phyloP scores from a whole-genome alignment of 2,888 invertebrate species.

The Mesorhabditis spiculigera region DNA sequence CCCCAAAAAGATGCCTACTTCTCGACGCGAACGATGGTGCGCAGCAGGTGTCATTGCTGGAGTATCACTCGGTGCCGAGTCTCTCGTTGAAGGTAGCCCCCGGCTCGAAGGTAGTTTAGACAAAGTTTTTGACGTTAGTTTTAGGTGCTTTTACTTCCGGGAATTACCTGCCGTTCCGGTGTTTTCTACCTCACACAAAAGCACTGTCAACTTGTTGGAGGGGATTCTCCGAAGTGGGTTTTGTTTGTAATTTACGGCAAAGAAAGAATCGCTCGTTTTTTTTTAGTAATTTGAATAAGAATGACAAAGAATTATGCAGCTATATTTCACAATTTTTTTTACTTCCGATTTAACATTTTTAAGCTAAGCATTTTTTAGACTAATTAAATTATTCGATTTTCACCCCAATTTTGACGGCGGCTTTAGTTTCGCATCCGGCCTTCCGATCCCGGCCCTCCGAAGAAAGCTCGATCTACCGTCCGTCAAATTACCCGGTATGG shows the following conservation, averaged over 20 bases:
- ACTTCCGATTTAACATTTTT: too few species aligned
- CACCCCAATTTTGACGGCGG: too few species aligned
- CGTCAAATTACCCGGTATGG: too few species aligned
- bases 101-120: not conserved
- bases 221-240: not conserved
- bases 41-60: not conserved
- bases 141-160: not conserved
- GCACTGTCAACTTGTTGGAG: not conserved
- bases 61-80: not conserved
- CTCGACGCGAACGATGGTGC: conserved; percentile 3
- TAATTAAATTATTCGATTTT: too few species aligned
- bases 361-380: too few species aligned
- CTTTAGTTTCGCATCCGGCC: too few species aligned
- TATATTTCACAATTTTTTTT: too few species aligned
- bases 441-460: too few species aligned
- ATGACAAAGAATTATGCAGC: too few species aligned
- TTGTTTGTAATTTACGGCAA: not conserved
- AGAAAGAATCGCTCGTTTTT: too few species aligned
- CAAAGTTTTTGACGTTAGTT: not conserved
- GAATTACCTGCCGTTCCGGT: not conserved
- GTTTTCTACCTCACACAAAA: not conserved
- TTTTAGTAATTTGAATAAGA: too few species aligned
- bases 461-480: too few species aligned
- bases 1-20: conserved; percentile 6
- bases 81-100: conserved; percentile 1